These are phyloP conservation scores for Laticauda colubrina DNA, from an alignment of 2,113 vertebrate species.

Conservation along the genomic window DNA sequence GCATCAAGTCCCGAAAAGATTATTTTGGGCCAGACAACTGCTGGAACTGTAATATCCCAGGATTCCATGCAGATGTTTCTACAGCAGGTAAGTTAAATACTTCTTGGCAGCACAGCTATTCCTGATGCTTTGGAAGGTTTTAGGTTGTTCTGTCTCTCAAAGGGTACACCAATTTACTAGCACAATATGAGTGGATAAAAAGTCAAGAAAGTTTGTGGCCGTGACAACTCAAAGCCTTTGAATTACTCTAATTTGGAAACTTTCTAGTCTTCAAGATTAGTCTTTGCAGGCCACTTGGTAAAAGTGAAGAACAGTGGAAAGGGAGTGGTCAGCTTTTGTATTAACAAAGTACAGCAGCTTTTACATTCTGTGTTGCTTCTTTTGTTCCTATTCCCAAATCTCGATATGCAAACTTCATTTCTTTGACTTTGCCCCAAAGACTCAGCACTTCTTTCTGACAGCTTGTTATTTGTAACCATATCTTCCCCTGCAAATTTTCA, in stretches of 20 bases:
- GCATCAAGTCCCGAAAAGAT: slow-evolving; percentile 83
- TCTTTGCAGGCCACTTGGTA: neutral
- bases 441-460: neutral
- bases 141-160: neutral
- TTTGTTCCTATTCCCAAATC: neutral
- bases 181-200: neutral
- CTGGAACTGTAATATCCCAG: slow-evolving; percentile 83
- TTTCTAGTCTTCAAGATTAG: neutral
- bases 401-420: neutral
- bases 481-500: neutral
- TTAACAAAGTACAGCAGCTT: neutral
- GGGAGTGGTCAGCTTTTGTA: neutral
- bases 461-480: neutral
- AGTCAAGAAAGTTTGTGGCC: neutral
- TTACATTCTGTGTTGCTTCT: neutral
- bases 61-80: slow-evolving; percentile 94
- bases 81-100: slow-evolving; percentile 80
- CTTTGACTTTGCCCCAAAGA: neutral
- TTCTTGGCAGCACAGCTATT: fast-evolving
- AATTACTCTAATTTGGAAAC: neutral
- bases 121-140: fast-evolving
- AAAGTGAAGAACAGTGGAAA: neutral
- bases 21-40: slow-evolving; percentile 78
- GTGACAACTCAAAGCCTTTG: neutral
- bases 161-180: neutral